Percentiles rank a stretch among this genome's conserved stretches.
phyloP scores from a whole-genome alignment of 92 coral and sea anemone genomes.

The Blastomussa wellsi region DNA sequence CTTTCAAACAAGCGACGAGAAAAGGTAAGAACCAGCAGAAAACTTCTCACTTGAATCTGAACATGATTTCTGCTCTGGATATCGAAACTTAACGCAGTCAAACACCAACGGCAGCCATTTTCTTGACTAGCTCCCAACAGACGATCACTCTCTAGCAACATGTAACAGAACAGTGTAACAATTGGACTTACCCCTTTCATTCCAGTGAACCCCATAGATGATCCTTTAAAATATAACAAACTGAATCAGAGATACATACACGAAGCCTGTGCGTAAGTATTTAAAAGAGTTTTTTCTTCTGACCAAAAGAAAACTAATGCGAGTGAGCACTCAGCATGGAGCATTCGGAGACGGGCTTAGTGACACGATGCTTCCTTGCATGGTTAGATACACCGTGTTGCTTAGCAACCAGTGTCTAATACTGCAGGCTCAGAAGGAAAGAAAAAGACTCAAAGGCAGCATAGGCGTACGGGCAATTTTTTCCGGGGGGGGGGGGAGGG shows the following conservation, averaged over 20 bases:
- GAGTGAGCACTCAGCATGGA: not conserved
- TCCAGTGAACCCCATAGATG: conserved; percentile 18
- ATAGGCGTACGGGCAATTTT: too few relatives aligned
- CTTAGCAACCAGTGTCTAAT: not conserved
- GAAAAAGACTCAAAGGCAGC: too few relatives aligned
- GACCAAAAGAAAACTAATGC: not conserved
- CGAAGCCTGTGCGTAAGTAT: not conserved
- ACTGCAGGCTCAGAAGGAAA: too few relatives aligned
- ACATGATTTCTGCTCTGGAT: not conserved
- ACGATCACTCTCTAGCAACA: not conserved
- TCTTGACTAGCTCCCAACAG: not conserved
- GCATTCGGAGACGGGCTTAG: not conserved
- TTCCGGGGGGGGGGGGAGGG: too few relatives aligned
- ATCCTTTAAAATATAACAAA: conserved; percentile 1
- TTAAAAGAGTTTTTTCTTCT: not conserved
- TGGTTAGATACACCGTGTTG: not conserved
- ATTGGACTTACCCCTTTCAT: conserved; percentile 19
- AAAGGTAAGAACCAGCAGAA: not conserved
- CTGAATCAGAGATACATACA: not conserved
- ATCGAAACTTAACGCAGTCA: not conserved
- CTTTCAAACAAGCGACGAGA: not conserved
- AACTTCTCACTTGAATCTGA: not conserved
- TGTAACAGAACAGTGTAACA: not conserved
- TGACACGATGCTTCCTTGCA: not conserved
- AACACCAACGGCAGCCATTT: not conserved